Percentiles rank a stretch among this genome's conserved stretches.
Evolutionary conservation across 2,888 invertebrate genomes (phyloP).

Genomic region (Pollenia labialis): DNA sequence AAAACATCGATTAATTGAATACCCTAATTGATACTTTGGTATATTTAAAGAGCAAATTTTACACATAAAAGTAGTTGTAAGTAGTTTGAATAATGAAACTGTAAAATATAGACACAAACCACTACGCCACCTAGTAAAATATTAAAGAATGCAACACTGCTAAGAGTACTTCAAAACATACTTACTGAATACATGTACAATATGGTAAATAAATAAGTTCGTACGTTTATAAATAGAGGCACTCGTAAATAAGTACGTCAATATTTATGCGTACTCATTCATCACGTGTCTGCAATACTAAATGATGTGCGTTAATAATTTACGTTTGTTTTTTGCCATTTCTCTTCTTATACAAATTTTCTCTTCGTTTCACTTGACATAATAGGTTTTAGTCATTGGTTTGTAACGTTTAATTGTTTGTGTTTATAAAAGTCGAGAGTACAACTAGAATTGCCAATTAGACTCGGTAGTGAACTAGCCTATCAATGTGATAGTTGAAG

Average conservation of each 20-base stretch:
- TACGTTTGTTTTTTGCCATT: conserved; percentile 41
- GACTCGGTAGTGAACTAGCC: too few species aligned
- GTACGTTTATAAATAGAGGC: neutral
- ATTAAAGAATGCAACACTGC: too few species aligned
- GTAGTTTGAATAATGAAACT: too few species aligned
- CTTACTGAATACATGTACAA: neutral
- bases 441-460: too few species aligned
- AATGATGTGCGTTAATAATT: conserved; percentile 70
- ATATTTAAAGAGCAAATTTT: too few species aligned
- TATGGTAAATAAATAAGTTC: neutral
- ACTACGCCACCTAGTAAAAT: too few species aligned
- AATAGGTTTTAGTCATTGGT: neutral
- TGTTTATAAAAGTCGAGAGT: too few species aligned
- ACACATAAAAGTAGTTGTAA: too few species aligned
- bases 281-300: conserved; percentile 78
- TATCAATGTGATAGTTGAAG: too few species aligned
- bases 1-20: too few species aligned
- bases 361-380: neutral
- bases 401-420: neutral
- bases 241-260: neutral
- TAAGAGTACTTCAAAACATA: neutral
- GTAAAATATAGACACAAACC: too few species aligned
- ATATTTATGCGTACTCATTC: conserved; percentile 19
- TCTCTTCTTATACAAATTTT: conserved; percentile 39
- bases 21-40: too few species aligned